Conservation (phyloP, 1,140 invertebrate species). For the Bombus terrestris region DNA sequence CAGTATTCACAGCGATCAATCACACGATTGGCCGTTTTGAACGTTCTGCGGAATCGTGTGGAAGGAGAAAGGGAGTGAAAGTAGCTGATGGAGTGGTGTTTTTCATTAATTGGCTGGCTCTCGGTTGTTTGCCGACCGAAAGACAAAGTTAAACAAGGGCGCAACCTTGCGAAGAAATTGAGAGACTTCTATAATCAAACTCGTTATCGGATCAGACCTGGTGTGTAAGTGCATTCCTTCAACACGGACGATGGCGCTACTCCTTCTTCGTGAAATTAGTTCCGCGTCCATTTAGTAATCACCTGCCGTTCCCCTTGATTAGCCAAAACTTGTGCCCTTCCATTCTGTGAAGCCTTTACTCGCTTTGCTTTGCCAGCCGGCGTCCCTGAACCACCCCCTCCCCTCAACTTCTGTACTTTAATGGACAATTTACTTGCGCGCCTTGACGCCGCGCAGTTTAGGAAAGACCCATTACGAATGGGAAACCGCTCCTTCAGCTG, state of each 20-base stretch:
- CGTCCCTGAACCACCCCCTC: background rate
- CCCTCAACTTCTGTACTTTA: conserved; percentile 45
- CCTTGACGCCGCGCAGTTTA: conserved; percentile 42
- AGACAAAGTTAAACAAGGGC: conserved; percentile 66
- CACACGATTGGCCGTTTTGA: conserved; percentile 45
- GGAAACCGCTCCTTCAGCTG: conserved; percentile 37
- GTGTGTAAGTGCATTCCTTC: conserved; percentile 20
- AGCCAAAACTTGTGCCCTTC: conserved; percentile 50
- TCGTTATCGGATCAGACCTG: conserved; percentile 58
- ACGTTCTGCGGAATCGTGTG: background rate
- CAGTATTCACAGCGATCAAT: conserved; percentile 47
- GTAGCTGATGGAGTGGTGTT: conserved; percentile 45
- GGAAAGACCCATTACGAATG: conserved; percentile 37
- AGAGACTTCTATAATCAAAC: conserved; percentile 59
- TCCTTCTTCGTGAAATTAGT: conserved; percentile 60
- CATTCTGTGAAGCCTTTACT: background rate
- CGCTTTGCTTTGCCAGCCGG: conserved; percentile 20
- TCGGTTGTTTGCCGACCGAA: conserved; percentile 58
- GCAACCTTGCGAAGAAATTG: conserved; percentile 46
- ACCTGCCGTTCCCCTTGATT: conserved; percentile 66
- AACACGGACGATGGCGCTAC: background rate
- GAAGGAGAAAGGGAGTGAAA: conserved; percentile 1
- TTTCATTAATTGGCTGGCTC: conserved; percentile 65
- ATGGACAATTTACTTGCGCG: conserved; percentile 65
- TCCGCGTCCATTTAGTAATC: conserved; percentile 67